A percentile compares a stretch with the other conserved stretches of the same genome.
These are phyloP conservation scores for Callimorpha dominula DNA, from an alignment of 2,888 invertebrate genomes.

Conservation along the genomic window DNA sequence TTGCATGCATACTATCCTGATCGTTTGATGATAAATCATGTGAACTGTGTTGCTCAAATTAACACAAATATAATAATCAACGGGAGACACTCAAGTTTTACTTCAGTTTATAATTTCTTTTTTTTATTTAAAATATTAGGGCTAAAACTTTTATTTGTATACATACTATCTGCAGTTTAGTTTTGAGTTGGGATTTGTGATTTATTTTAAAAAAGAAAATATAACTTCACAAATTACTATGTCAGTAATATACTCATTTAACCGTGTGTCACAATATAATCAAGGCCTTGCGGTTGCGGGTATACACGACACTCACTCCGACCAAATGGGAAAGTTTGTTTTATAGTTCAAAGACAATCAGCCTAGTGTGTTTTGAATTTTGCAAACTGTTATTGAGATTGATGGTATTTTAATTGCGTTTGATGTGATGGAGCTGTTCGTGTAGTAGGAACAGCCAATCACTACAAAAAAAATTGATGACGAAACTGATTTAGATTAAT, in stretches of 20 bases:
- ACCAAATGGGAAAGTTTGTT: slow-evolving; percentile 71
- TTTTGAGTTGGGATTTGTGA: too few relatives aligned
- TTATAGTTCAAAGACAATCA: slow-evolving; percentile 56
- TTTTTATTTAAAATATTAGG: too few relatives aligned
- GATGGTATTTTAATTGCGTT: slow-evolving; percentile 56
- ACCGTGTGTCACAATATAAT: slow-evolving; percentile 55
- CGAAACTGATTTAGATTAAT: background rate
- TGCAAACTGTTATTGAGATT: slow-evolving; percentile 63
- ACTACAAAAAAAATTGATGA: background rate
- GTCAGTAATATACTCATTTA: background rate
- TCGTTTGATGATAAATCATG: too few relatives aligned
- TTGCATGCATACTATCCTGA: background rate
- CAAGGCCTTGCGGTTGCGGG: slow-evolving; percentile 60
- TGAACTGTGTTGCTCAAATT: too few relatives aligned
- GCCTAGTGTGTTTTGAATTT: slow-evolving; percentile 57
- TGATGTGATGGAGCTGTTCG: slow-evolving; percentile 35
- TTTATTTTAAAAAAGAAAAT: background rate
- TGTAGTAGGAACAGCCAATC: too few relatives aligned
- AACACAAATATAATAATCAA: too few relatives aligned
- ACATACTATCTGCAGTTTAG: too few relatives aligned
- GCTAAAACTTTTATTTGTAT: too few relatives aligned
- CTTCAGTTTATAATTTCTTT: too few relatives aligned
- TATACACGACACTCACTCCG: slow-evolving; percentile 59
- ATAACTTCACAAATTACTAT: background rate
- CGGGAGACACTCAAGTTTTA: too few relatives aligned